A percentile compares a stretch with the other conserved stretches of the same genome.
Conservation (phyloP, 2,113 vertebrate species). For the Bambusicola thoracicus region DNA sequence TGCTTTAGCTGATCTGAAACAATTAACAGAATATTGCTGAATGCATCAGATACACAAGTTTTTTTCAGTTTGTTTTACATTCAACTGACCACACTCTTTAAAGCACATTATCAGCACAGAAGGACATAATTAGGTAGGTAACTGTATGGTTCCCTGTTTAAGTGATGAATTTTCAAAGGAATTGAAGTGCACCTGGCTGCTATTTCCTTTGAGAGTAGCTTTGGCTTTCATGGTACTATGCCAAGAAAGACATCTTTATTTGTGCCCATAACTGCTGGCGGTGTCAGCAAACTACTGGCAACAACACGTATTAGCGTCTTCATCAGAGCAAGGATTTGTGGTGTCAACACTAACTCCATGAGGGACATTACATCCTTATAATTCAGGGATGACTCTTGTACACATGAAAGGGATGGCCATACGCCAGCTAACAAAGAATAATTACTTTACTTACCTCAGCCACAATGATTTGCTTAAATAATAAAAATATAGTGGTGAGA, state of each 20-base stretch:
- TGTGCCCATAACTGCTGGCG: conserved; percentile 40
- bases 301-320: conserved; percentile 26
- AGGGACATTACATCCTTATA: conserved; percentile 45
- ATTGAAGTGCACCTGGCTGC: conserved; percentile 30
- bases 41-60: background rate
- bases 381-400: conserved; percentile 45
- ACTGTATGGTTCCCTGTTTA: background rate
- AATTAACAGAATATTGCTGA: background rate
- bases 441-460: conserved; percentile 44
- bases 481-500: conserved; percentile 22
- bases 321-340: conserved; percentile 60
- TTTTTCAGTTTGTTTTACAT: background rate
- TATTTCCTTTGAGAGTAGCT: conserved; percentile 59
- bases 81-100: background rate
- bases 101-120: fast-evolving
- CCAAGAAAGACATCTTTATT: conserved; percentile 67
- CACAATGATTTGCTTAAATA: conserved; percentile 56
- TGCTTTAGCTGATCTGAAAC: background rate
- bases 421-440: conserved; percentile 55
- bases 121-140: background rate
- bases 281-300: conserved; percentile 64
- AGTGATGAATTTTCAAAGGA: conserved; percentile 24
- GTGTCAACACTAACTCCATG: conserved; percentile 55
- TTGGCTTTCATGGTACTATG: conserved; percentile 36
- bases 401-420: conserved; percentile 51